phyloP scores from a whole-genome alignment of 1,140 invertebrate species.

The Cepaea nemoralis region DNA sequence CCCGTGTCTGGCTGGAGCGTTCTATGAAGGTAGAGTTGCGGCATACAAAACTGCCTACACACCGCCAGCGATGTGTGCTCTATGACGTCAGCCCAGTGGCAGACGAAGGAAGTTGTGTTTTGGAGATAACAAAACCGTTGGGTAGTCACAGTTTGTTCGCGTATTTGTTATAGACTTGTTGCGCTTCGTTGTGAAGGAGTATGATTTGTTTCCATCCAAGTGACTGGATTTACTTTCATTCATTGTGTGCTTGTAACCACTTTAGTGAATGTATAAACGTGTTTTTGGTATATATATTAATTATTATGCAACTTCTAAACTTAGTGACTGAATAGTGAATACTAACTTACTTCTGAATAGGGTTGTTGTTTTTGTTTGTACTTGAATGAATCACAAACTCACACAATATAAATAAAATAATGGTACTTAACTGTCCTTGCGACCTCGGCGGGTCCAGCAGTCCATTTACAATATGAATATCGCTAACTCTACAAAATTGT shows the following conservation, averaged over 20 bases:
- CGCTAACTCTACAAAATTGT: too few relatives aligned
- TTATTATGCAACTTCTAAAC: too few relatives aligned
- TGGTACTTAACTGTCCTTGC: too few relatives aligned
- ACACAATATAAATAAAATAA: too few relatives aligned
- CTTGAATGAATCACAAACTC: too few relatives aligned
- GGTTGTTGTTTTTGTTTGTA: too few relatives aligned
- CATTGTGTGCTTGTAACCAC: not conserved
- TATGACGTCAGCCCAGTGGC: slow-evolving; percentile 1
- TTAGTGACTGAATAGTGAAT: too few relatives aligned
- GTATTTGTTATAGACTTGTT: not conserved
- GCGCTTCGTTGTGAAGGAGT: not conserved
- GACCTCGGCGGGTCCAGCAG: too few relatives aligned
- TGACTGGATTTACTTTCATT: not conserved
- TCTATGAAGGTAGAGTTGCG: not conserved
- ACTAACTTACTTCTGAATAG: too few relatives aligned
- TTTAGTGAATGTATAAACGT: not conserved
- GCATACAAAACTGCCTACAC: not conserved
- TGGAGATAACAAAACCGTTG: not conserved
- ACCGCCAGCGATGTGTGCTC: not conserved
- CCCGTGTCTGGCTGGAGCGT: not conserved
- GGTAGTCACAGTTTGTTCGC: too few relatives aligned
- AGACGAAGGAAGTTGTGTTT: not conserved
- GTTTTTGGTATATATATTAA: too few relatives aligned
- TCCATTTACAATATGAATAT: too few relatives aligned
- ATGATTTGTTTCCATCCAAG: not conserved